Percentiles rank a stretch among this genome's conserved stretches.
Evolutionary conservation across 2,888 invertebrate genomes (phyloP).

Genomic region (Leptodirus hochenwartii): DNA sequence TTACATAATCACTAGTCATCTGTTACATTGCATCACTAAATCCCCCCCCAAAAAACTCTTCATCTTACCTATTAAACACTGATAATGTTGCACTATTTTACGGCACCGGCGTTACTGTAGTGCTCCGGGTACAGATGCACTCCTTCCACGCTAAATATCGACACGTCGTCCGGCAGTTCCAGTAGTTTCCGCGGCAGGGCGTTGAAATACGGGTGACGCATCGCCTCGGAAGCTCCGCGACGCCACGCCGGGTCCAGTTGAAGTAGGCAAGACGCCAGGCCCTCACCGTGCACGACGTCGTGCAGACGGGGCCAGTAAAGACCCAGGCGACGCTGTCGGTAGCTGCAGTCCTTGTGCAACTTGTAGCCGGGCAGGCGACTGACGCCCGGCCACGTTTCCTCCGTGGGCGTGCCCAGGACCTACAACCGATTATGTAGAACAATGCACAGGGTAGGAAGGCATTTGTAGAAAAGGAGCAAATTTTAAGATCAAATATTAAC

Average conservation of each 20-base stretch:
- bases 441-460: too few relatives aligned
- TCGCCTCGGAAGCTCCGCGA: conserved; percentile 72
- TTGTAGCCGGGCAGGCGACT: conserved; percentile 73
- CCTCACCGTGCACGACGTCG: conserved; percentile 78
- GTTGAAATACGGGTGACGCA: conserved; percentile 79
- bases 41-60: too few relatives aligned
- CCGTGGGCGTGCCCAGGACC: conserved; percentile 88
- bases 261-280: conserved; percentile 68
- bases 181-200: conserved; percentile 77
- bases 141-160: conserved; percentile 90
- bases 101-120: too few relatives aligned
- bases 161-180: conserved; percentile 85
- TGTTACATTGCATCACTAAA: too few relatives aligned
- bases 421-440: conserved; percentile 20
- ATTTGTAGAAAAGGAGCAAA: too few relatives aligned
- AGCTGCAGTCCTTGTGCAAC: conserved; percentile 54
- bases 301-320: conserved; percentile 78
- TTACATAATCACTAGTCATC: too few relatives aligned
- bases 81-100: too few relatives aligned
- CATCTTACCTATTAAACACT: too few relatives aligned
- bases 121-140: conserved; percentile 73
- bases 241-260: conserved; percentile 75
- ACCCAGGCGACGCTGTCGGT: conserved; percentile 60
- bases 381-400: conserved; percentile 86
- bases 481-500: too few relatives aligned